Percentiles rank a stretch among this genome's conserved stretches.
Conservation (phyloP, 1,140 invertebrate genomes). For the Aphidius ervi region DNA sequence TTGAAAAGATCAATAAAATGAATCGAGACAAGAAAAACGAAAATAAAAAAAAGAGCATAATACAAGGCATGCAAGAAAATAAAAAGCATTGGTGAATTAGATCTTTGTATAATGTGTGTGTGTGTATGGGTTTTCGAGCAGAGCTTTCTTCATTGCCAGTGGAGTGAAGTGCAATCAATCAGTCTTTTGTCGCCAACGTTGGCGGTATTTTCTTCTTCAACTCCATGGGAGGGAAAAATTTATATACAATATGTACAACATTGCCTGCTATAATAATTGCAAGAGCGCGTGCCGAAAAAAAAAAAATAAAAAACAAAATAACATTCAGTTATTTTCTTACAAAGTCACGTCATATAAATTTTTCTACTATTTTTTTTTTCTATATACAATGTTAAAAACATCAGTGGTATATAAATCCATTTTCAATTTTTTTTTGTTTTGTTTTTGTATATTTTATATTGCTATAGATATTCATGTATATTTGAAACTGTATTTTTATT, state of each 20-base stretch:
- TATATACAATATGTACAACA: neutral
- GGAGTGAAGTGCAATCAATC: slow-evolving; percentile 17
- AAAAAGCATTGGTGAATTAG: no score
- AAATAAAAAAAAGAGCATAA: slow-evolving; percentile 7
- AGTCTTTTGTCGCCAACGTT: slow-evolving; percentile 21
- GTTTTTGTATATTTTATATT: no score
- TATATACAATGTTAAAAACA: no score
- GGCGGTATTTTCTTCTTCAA: slow-evolving; percentile 14
- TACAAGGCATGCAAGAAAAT: neutral
- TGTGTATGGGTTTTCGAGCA: neutral
- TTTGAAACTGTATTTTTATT: no score
- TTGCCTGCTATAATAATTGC: slow-evolving; percentile 22
- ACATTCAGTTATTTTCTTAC: slow-evolving; percentile 19
- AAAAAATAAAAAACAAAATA: slow-evolving; percentile 17
- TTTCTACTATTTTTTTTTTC: no score
- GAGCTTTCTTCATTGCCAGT: slow-evolving; percentile 4
- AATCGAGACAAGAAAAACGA: neutral
- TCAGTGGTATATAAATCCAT: no score
- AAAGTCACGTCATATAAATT: slow-evolving; percentile 25
- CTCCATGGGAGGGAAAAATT: neutral
- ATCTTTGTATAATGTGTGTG: no score
- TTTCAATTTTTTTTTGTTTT: no score
- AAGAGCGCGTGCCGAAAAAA: slow-evolving; percentile 13
- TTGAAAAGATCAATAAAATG: no score
- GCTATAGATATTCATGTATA: no score